Conservation (phyloP, 1,140 invertebrate species). For the Callitettix versicolor region DNA sequence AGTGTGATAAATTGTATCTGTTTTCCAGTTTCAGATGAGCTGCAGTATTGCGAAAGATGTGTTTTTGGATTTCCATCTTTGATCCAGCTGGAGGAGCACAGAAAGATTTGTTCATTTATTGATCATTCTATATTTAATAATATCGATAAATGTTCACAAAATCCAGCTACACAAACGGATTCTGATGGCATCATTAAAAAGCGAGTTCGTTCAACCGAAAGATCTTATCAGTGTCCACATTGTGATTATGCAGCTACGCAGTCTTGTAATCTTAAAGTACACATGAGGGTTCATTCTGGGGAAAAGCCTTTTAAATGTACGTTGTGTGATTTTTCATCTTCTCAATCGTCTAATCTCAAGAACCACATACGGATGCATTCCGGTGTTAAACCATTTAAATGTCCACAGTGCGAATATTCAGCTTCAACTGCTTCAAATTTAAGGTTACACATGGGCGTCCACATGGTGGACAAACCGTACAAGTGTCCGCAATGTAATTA, state of each 20-base stretch:
- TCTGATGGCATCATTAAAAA: no score
- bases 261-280: slow-evolving; percentile 34
- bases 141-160: no score
- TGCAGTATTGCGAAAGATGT: no score
- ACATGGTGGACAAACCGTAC: slow-evolving; percentile 32
- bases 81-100: no score
- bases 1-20: no score
- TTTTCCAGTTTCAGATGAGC: no score
- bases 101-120: no score
- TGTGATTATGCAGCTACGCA: slow-evolving; percentile 39
- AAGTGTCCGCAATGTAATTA: slow-evolving; percentile 37
- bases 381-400: slow-evolving; percentile 32
- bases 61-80: no score
- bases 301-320: slow-evolving; percentile 37
- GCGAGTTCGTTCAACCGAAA: slow-evolving; percentile 36
- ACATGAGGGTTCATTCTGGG: slow-evolving; percentile 31
- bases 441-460: slow-evolving; percentile 34
- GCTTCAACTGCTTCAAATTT: slow-evolving; percentile 36
- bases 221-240: slow-evolving; percentile 37
- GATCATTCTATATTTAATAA: no score
- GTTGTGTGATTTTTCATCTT: slow-evolving; percentile 38
- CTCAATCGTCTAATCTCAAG: slow-evolving; percentile 36
- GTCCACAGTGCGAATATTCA: slow-evolving; percentile 35
- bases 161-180: no score
- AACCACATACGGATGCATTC: slow-evolving; percentile 34